Base-by-base conservation (phyloP, 2,888 invertebrate genomes). In the Sinodicranocentrus sp. region DNA sequence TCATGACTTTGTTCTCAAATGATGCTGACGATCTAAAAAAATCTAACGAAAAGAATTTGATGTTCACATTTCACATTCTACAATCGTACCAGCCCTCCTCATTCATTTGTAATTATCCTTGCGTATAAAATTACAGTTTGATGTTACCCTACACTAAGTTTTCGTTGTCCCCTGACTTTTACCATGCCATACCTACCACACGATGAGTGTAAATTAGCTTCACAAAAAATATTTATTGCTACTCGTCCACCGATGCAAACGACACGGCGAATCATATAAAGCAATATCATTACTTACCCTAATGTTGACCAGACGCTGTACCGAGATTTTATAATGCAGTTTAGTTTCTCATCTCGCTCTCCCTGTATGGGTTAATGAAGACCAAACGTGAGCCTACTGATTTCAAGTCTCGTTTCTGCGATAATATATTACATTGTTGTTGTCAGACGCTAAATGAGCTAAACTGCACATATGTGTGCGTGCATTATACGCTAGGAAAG, bases 171-270 rank as follows among this genome's bases (percentile, higher is more conserved):
- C 43, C 23, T 67, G 43, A 15, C 67, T 73, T 73, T 54, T 65
- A 76, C 48, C 43, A 65, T 63, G 33, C 76, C 76, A 19, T 76
- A 76, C 76, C 67, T 63, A 63, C 48, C 52, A 54, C 76, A 76
- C 76, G 76, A 76, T 67, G 33, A 54, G 76, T 65, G 65, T 65
- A 75, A 75, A 75, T 75, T 63, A 75, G 63, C 19, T 63, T 54
- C 54, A 21, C 23, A 28, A 48, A 75, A 75, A 48, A 63, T 73
- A 33, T n/a, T 72, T 59, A 72, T 72, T 72, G 21, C 28, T 59
- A n/a, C 52, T 25, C n/a, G 17, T n/a, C 52, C 52, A 17, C 70
- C 28, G 70, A 48, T 54, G 21, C 21, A 59, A 57, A 71, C 10
- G 17, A n/a, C n/a, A n/a, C n/a, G n/a, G n/a, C n/a, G n/a, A n/a